Percentiles rank a stretch among this genome's conserved stretches.
These are phyloP conservation scores for Polymixis lichenea DNA, from an alignment of 2,888 invertebrate genomes.

Conservation along the genomic window DNA sequence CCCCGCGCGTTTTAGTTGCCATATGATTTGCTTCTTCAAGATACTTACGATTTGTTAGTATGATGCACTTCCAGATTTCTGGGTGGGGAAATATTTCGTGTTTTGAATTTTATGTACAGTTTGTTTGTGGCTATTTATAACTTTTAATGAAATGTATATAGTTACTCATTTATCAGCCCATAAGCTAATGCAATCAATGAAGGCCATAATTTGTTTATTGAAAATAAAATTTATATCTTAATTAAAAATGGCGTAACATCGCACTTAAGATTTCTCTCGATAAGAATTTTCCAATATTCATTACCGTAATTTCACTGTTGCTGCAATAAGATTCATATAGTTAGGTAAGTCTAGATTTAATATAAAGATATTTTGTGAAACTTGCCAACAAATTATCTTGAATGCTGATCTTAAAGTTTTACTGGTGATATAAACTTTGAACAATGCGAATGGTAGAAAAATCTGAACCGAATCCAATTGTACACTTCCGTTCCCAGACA, in stretches of 20 bases:
- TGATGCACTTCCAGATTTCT: not conserved
- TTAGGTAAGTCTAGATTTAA: constrained; percentile 1
- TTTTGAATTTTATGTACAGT: not conserved
- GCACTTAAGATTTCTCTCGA: not conserved
- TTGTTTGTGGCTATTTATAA: not conserved
- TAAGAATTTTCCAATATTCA: constrained; percentile 18
- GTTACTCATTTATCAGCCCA: not conserved
- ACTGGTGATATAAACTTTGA: constrained; percentile 48
- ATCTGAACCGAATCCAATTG: constrained; percentile 72
- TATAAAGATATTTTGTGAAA: not conserved
- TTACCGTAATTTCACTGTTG: constrained; percentile 10
- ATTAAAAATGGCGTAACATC: constrained; percentile 20
- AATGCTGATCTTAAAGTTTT: constrained; percentile 29
- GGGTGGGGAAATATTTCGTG: not conserved
- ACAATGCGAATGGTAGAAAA: constrained; percentile 60
- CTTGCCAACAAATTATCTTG: constrained; percentile 4
- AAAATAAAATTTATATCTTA: constrained; percentile 22
- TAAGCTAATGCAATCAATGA: constrained; percentile 9
- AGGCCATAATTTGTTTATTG: constrained; percentile 1
- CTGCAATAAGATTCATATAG: not conserved
- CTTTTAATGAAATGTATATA: not conserved
- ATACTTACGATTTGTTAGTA: not conserved
- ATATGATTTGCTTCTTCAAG: constrained; percentile 27
- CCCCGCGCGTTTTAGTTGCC: constrained; percentile 38
- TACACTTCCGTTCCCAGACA: constrained; percentile 75